Conservation (phyloP, 2,797 vertebrate genomes). For the Cirrhinus mrigala region DNA sequence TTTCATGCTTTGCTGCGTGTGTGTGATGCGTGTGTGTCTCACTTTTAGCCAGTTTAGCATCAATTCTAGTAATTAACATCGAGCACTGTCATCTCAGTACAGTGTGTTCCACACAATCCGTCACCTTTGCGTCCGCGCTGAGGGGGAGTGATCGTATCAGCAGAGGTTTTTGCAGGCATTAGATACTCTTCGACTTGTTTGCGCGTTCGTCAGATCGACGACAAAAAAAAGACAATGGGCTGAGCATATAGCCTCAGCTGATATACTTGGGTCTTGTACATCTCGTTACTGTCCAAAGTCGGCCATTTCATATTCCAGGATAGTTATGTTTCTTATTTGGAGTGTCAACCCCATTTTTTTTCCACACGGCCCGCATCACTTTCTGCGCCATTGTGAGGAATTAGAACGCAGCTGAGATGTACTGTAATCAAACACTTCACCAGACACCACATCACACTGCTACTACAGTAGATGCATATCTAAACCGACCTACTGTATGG, state of each 20-base stretch:
- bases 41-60: conserved; percentile 38
- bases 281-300: not conserved
- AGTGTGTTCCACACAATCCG: conserved; percentile 55
- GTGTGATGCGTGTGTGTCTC: not conserved
- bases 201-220: not conserved
- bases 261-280: not conserved
- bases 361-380: not conserved
- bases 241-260: too few species aligned
- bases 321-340: not conserved
- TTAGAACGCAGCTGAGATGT: not conserved
- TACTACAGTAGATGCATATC: conserved; percentile 59
- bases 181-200: not conserved
- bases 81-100: conserved; percentile 54
- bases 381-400: not conserved
- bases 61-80: conserved; percentile 64
- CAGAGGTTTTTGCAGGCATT: conserved; percentile 3
- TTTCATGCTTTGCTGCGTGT: not conserved
- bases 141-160: conserved; percentile 59
- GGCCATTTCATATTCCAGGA: not conserved
- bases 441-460: conserved; percentile 48
- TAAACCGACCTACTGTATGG: conserved; percentile 59
- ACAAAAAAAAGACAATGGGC: not conserved
- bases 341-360: not conserved
- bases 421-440: conserved; percentile 38
- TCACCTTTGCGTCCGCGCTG: conserved; percentile 30